These are phyloP conservation scores for Ageneiosus marmoratus DNA, from an alignment of 2,113 vertebrate species.

Conservation along the genomic window DNA sequence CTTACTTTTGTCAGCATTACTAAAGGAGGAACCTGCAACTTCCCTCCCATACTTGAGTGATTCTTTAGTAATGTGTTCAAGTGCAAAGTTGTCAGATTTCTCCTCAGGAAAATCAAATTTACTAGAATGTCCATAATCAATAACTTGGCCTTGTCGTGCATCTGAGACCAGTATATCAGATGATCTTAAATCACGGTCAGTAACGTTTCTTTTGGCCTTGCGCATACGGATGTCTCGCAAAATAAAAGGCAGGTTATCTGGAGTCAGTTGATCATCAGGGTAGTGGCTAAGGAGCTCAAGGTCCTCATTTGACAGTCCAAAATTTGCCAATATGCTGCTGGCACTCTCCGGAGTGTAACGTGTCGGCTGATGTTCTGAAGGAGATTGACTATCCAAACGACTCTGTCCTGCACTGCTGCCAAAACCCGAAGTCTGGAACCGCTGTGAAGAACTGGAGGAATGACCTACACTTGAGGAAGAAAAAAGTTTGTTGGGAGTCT, in stretches of 20 bases:
- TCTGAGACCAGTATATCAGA: slow-evolving; percentile 65
- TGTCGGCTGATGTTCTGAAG: slow-evolving; percentile 52
- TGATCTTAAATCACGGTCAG: slow-evolving; percentile 52
- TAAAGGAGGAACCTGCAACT: slow-evolving; percentile 28
- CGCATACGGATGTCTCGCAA: slow-evolving; percentile 85
- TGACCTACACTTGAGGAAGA: slow-evolving; percentile 45
- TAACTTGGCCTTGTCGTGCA: slow-evolving; percentile 80
- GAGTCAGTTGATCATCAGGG: slow-evolving; percentile 88
- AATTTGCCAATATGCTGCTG: slow-evolving; percentile 86
- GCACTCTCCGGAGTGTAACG: slow-evolving; percentile 88
- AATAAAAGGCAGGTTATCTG: slow-evolving; percentile 89
- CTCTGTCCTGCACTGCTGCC: slow-evolving; percentile 42
- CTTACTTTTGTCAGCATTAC: slow-evolving; percentile 30
- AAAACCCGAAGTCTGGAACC: slow-evolving; percentile 55
- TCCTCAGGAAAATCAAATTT: slow-evolving; percentile 79
- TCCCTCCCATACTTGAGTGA: slow-evolving; percentile 52
- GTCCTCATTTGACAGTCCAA: slow-evolving; percentile 91
- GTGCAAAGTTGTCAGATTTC: slow-evolving; percentile 65
- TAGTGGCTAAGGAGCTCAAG: slow-evolving; percentile 88
- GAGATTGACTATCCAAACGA: slow-evolving; percentile 35
- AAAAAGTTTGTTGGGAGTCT: slow-evolving; percentile 41
- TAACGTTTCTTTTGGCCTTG: slow-evolving; percentile 74
- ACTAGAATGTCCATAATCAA: slow-evolving; percentile 91
- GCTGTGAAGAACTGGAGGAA: slow-evolving; percentile 50
- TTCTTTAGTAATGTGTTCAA: slow-evolving; percentile 66